phyloP scores from a whole-genome alignment of 2,113 vertebrate genomes.

The Myotis brandtii region DNA sequence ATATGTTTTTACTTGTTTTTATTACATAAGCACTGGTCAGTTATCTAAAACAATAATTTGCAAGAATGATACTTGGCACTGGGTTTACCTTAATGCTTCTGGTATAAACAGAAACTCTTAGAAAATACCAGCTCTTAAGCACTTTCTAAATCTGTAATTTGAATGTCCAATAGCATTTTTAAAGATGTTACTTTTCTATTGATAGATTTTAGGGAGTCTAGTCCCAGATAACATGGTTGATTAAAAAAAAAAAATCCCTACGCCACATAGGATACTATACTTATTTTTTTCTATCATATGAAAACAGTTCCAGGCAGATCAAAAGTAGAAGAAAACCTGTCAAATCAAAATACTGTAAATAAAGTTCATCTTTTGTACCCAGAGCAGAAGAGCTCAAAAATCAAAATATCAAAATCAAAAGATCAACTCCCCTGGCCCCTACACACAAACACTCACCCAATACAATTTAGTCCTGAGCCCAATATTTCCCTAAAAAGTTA shows the following conservation, averaged over 20 bases:
- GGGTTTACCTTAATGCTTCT: conserved; percentile 87
- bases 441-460: conserved; percentile 43
- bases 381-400: conserved; percentile 74
- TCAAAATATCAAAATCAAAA: conserved; percentile 53
- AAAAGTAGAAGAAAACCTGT: conserved; percentile 78
- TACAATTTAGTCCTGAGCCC: conserved; percentile 79
- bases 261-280: conserved; percentile 80
- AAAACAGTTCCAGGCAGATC: conserved; percentile 80
- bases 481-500: conserved; percentile 67
- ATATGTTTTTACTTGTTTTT: conserved; percentile 90
- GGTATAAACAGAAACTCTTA: conserved; percentile 84
- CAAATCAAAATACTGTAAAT: conserved; percentile 80
- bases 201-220: conserved; percentile 82
- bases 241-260: conserved; percentile 66
- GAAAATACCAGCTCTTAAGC: conserved; percentile 84
- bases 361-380: conserved; percentile 72
- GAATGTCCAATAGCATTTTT: conserved; percentile 85
- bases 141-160: conserved; percentile 80
- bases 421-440: neutral
- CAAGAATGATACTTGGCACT: conserved; percentile 91
- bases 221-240: conserved; percentile 79
- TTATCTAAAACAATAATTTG: conserved; percentile 88
- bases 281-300: conserved; percentile 76
- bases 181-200: conserved; percentile 82
- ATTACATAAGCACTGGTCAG: conserved; percentile 91